Evolutionary conservation across 2,113 vertebrate genomes (phyloP).

Genomic region (Platichthys stellatus): DNA sequence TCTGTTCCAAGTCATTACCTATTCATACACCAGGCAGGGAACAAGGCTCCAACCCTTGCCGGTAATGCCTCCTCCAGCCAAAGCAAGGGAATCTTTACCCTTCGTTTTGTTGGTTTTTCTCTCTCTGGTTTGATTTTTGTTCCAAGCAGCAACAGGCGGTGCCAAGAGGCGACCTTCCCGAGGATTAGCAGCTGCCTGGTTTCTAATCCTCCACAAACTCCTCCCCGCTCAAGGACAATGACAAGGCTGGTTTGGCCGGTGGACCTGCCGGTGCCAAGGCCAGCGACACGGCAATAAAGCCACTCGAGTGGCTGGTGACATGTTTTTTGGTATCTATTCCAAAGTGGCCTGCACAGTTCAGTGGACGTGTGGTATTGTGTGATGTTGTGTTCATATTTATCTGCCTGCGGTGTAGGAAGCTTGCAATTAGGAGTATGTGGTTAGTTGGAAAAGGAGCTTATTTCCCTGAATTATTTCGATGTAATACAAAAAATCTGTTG

Average conservation of each 20-base stretch:
- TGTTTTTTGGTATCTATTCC: conserved; percentile 38
- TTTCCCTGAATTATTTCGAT: conserved; percentile 15
- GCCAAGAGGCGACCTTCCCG: conserved; percentile 39
- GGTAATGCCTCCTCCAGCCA: conserved; percentile 17
- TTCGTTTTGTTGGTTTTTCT: conserved; percentile 1
- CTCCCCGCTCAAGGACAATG: conserved; percentile 72
- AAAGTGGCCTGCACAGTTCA: conserved; percentile 39
- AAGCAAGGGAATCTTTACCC: conserved; percentile 9
- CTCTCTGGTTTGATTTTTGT: conserved; percentile 4
- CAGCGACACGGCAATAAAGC: conserved; percentile 43
- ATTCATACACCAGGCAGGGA: conserved; percentile 46
- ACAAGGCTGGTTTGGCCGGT: conserved; percentile 49
- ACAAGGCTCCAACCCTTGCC: conserved; percentile 45
- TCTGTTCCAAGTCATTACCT: conserved; percentile 60
- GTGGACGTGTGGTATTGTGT: conserved; percentile 23
- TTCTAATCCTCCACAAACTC: conserved; percentile 66
- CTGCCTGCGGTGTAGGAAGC: not conserved
- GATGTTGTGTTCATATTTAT: conserved; percentile 16
- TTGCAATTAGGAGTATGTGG: conserved; percentile 11
- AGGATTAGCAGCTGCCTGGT: conserved; percentile 67
- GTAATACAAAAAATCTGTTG: not conserved
- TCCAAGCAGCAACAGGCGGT: conserved; percentile 18
- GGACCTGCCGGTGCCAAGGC: conserved; percentile 28
- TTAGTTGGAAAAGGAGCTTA: conserved; percentile 9
- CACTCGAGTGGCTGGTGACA: conserved; percentile 44